phyloP scores from a whole-genome alignment of 2,797 vertebrate genomes.

The Discoglossus pictus region DNA sequence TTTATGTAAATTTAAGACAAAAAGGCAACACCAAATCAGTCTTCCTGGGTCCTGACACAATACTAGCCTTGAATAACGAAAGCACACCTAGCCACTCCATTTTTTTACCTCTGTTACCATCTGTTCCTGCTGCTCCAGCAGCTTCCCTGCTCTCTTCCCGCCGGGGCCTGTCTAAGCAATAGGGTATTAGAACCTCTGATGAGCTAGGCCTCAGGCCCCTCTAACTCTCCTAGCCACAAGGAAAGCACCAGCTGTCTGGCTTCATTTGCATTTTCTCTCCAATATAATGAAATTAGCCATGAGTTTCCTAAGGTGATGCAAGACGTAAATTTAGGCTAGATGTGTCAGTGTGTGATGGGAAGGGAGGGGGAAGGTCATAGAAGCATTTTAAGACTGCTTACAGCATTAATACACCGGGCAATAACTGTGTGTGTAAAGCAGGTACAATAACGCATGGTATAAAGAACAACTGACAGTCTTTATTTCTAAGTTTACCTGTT shows the following conservation, averaged over 20 bases:
- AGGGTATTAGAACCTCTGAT: conserved; percentile 76
- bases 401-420: conserved; percentile 47
- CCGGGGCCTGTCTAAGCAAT: conserved; percentile 81
- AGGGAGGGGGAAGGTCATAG: conserved; percentile 74
- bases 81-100: conserved; percentile 62
- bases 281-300: conserved; percentile 98
- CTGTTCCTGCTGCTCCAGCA: conserved; percentile 79
- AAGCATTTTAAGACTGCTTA: conserved; percentile 55
- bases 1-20: no score
- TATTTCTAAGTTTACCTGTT: no score
- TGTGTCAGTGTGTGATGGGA: conserved; percentile 72
- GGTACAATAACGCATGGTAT: not conserved
- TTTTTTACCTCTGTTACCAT: conserved; percentile 75
- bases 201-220: conserved; percentile 82
- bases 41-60: conserved; percentile 68
- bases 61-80: conserved; percentile 58
- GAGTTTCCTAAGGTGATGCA: conserved; percentile 95
- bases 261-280: conserved; percentile 93
- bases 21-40: conserved; percentile 54
- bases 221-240: conserved; percentile 84
- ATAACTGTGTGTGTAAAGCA: not conserved
- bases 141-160: conserved; percentile 71
- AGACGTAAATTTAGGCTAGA: conserved; percentile 78
- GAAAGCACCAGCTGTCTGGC: conserved; percentile 92
- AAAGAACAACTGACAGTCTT: no score